Base-by-base conservation (phyloP, 2,113 vertebrate species). In the Probosciger aterrimus region DNA sequence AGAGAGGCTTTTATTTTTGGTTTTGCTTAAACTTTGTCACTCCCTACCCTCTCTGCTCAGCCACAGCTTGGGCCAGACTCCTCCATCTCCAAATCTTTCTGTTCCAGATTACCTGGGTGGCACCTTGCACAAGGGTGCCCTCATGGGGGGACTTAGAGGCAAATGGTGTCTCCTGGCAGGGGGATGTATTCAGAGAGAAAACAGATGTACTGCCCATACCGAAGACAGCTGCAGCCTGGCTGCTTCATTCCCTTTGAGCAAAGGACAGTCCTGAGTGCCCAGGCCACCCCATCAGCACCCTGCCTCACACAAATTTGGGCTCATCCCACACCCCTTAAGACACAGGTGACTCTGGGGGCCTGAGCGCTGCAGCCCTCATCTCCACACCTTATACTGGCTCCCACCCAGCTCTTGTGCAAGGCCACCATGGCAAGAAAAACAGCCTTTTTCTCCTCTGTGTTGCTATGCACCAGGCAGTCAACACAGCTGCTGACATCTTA, bases 201-300 rank as follows among this genome's bases (percentile, higher is more conserved):
- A n/a, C 9, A n/a, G 1, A 2, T 3, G 14, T 8, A 25, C 7
- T 13, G 6, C 22, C 9, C 3, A 0, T 31, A 10, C 6, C 0
- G 0, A 80, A 46, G 60, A n/a, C 41, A 86, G 41, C 49, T 11
- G 18, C 28, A 57, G 52, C n/a, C 12, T 6, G 35, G 52, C 31
- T 69, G 57, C 28, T n/a, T 67, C 1, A 0, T 5, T 44, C 6
- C 9, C 47, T 87, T 25, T 0, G 3, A 88, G 39, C n/a, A 23
- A 70, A 13, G 31, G 46, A 57, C 11, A 86, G 22, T 16, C 17
- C 14, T 1, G 9, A 25, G 35, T 30, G 8, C 47, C 10, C 49
- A 52, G 27, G 71, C 23, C 35, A 60, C 27, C 13, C 39, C 15
- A 6, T 20, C 53, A 62, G 37, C 64, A 44, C 18, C 5, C 39